These are phyloP conservation scores for Blastomussa wellsi DNA, from an alignment of 92 coral and sea anemone genomes.

Conservation along the genomic window DNA sequence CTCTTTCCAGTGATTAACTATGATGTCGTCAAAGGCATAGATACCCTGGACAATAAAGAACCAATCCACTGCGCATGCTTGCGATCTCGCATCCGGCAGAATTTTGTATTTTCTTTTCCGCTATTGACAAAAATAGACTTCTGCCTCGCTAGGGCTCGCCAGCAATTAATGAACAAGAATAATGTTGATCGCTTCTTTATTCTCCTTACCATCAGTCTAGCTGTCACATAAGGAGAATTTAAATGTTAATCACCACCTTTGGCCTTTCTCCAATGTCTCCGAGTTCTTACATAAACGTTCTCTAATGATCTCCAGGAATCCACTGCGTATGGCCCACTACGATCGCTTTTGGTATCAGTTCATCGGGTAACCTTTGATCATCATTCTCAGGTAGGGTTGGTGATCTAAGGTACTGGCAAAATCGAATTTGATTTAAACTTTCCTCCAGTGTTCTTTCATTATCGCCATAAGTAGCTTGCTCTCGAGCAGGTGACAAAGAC, in stretches of 20 bases:
- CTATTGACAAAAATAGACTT: too few species aligned
- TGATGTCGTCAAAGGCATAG: too few species aligned
- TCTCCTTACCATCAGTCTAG: neutral
- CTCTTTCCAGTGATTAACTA: too few species aligned
- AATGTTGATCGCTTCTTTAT: neutral
- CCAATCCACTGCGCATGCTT: too few species aligned
- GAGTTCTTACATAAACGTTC: neutral
- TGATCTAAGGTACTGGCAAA: slow-evolving; percentile 48
- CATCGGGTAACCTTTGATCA: slow-evolving; percentile 40
- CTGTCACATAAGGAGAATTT: neutral
- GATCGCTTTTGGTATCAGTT: slow-evolving; percentile 36
- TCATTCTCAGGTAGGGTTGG: slow-evolving; percentile 2
- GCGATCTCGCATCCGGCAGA: too few species aligned
- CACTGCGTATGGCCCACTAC: slow-evolving; percentile 49
- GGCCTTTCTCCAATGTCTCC: neutral
- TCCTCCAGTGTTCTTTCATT: slow-evolving; percentile 4
- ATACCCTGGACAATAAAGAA: too few species aligned
- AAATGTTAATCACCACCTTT: neutral
- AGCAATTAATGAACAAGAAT: too few species aligned
- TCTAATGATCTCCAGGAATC: neutral
- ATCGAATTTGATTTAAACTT: slow-evolving; percentile 37
- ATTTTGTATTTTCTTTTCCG: too few species aligned
- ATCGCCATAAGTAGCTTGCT: neutral
- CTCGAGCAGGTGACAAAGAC: neutral
- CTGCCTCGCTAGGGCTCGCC: too few species aligned